Base-by-base conservation (phyloP, 2,797 vertebrate species). In the Hylomyscus alleni region DNA sequence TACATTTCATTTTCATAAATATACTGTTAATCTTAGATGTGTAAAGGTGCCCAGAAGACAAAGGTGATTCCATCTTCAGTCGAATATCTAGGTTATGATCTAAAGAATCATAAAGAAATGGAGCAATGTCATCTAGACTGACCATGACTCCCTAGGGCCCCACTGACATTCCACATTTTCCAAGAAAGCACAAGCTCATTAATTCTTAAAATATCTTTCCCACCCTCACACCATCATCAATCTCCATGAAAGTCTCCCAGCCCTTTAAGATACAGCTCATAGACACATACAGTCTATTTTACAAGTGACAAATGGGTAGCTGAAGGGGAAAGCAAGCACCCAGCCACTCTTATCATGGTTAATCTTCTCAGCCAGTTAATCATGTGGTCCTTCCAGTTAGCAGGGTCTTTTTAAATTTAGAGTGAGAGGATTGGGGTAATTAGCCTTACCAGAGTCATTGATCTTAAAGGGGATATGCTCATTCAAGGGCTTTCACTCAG, bases 331-430 rank as follows among this genome's bases (percentile, higher is more conserved):
- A 97, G 96, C 94, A 97, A 98, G 86, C 15, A 65, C 58, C 31
- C 22, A 1, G 69, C 81, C 24, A n/a, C 89, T 97, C 83, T 97
- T 88, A 97, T 54, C 97, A 85, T 10, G 78, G 96, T 95, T 97
- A 94, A 97, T 98, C 96, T 98, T 95, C 91, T 80, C 29, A 96
- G 97, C 84, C 94, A 93, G 94, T 98, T 98, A 98, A 98, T 98
- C 98, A 97, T 91, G 92, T 65, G 88, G 47, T 85, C 80, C 90
- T 98, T 95, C 97, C 92, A 96, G 97, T 97, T 98, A 96, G 96
- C 93, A 56, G 97, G 95, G 93, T 97, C 95, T 85, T 98, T 98
- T 98, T 98, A 95, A 97, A 98, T 98, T 98, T 97, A 98, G 95
- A 98, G 75, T 73, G 65, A 97, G 94, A 96, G 40, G 15, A 2